A percentile compares a stretch with the other conserved stretches of the same genome.
These are phyloP conservation scores for Azemiops feae DNA, from an alignment of 2,113 vertebrate species.

Conservation along the genomic window DNA sequence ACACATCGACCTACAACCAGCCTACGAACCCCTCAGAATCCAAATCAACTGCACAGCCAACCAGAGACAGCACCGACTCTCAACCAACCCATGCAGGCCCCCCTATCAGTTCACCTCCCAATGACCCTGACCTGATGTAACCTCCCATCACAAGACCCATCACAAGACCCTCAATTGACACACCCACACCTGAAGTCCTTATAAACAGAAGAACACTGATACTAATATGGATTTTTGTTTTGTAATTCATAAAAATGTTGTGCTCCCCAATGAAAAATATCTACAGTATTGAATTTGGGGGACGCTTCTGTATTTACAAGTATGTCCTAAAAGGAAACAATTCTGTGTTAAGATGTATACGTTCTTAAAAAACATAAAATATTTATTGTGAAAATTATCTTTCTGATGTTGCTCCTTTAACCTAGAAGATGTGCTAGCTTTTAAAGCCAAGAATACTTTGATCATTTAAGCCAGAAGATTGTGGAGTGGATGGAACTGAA, in stretches of 20 bases:
- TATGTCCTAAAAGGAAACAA: not conserved
- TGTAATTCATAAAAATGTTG: not conserved
- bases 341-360: not conserved
- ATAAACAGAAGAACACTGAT: no score
- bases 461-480: not conserved
- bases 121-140: no score
- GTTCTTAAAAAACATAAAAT: not conserved
- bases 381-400: not conserved
- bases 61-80: no score
- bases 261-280: not conserved
- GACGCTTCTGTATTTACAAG: not conserved
- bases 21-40: no score
- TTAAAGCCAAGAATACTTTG: constrained; percentile 1
- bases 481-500: not conserved
- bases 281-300: not conserved
- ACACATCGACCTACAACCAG: no score
- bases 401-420: not conserved
- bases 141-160: no score
- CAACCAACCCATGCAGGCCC: no score
- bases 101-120: no score
- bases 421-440: not conserved
- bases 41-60: no score
- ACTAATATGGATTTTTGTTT: not conserved
- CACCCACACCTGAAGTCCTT: no score
- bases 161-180: no score